Conservation (phyloP, 2,113 vertebrate genomes). For the Lethenteron camtschaticum region DNA sequence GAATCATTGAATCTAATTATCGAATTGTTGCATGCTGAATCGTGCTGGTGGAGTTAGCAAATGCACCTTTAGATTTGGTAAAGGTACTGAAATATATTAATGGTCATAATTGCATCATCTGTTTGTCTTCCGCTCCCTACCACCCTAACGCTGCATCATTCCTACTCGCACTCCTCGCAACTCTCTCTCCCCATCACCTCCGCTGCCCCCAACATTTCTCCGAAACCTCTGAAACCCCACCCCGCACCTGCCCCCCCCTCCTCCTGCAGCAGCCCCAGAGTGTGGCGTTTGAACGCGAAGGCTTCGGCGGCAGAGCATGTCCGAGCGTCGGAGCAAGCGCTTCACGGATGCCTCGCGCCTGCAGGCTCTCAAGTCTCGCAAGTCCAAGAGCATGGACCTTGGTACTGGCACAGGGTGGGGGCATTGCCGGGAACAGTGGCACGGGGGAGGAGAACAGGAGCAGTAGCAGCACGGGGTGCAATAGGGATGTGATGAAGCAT, state of each 20-base stretch:
- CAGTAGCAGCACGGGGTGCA: background rate
- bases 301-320: constrained; percentile 96
- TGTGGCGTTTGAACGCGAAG: constrained; percentile 67
- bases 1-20: no score
- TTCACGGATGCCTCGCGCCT: constrained; percentile 61
- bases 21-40: no score
- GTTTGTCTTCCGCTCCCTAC: background rate
- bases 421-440: background rate
- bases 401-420: constrained; percentile 26
- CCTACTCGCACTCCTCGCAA: background rate
- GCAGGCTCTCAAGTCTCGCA: constrained; percentile 80
- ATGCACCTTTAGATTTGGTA: no score
- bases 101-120: no score
- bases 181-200: background rate
- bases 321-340: constrained; percentile 91
- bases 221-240: background rate
- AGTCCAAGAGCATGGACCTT: constrained; percentile 99
- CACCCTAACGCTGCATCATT: background rate
- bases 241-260: background rate
- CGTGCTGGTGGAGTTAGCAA: no score
- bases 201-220: background rate
- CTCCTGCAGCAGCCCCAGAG: background rate
- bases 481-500: background rate
- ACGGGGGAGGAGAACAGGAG: background rate
- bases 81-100: no score